These are phyloP conservation scores for Ceratothoa steindachneri DNA, from an alignment of 2,888 invertebrate genomes.

Conservation along the genomic window DNA sequence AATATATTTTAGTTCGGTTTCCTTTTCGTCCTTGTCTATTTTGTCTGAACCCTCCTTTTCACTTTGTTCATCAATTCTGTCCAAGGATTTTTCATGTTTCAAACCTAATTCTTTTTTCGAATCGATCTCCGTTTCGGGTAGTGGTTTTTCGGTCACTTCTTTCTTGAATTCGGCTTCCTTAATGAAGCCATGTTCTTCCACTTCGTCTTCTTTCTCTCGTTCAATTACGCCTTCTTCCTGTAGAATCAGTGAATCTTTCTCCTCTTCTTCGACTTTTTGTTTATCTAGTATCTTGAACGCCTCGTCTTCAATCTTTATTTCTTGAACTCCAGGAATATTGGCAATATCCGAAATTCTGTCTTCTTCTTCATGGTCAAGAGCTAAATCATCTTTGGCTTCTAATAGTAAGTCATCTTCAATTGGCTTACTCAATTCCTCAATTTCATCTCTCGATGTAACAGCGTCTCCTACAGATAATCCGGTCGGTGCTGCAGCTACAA, in stretches of 20 bases:
- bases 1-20: background rate
- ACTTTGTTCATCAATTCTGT: constrained; percentile 14
- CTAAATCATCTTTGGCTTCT: constrained; percentile 21
- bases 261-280: constrained; percentile 42
- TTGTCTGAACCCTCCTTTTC: constrained; percentile 24
- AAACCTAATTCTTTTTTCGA: background rate
- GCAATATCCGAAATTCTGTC: constrained; percentile 47
- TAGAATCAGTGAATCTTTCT: constrained; percentile 44
- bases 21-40: constrained; percentile 24
- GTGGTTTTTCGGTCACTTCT: constrained; percentile 39
- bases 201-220: constrained; percentile 44
- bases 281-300: constrained; percentile 34
- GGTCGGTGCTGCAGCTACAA: constrained; percentile 42
- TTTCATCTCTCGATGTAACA: constrained; percentile 28
- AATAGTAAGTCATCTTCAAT: constrained; percentile 31
- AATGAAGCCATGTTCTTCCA: constrained; percentile 28
- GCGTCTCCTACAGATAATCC: constrained; percentile 40
- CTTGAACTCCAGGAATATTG: constrained; percentile 46
- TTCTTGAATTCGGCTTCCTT: constrained; percentile 40
- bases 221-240: constrained; percentile 47
- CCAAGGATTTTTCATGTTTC: background rate
- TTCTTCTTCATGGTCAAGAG: constrained; percentile 44
- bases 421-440: constrained; percentile 34
- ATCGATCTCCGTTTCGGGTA: constrained; percentile 25
- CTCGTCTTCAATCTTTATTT: constrained; percentile 43